A percentile compares a stretch with the other conserved stretches of the same genome.
Evolutionary conservation across 2,797 vertebrate genomes (phyloP).

Genomic region (Botia almorhae): DNA sequence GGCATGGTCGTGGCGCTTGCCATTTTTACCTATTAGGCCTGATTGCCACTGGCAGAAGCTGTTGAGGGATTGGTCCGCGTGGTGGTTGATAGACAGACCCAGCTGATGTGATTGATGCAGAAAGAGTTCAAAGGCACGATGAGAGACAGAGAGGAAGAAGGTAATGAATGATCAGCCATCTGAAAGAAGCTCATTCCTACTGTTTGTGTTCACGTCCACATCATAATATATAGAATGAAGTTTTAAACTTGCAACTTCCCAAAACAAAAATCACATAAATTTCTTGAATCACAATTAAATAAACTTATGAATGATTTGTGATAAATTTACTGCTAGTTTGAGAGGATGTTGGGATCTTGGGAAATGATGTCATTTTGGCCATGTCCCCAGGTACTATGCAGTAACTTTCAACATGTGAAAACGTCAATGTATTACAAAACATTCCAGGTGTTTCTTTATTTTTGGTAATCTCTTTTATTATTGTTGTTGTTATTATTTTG

Average conservation of each 20-base stretch:
- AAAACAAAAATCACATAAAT: background rate
- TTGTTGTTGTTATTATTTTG: no score
- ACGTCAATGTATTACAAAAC: no score
- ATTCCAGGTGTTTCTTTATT: no score
- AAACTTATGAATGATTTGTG: no score
- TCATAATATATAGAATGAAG: background rate
- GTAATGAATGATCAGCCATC: constrained; percentile 9
- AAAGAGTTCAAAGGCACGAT: constrained; percentile 4
- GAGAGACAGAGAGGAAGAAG: constrained; percentile 3
- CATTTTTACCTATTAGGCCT: constrained; percentile 88
- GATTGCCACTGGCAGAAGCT: constrained; percentile 99
- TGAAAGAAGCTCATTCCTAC: background rate
- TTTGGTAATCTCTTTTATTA: no score
- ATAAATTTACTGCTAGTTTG: no score
- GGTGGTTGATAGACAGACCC: constrained; percentile 91
- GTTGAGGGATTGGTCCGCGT: constrained; percentile 95
- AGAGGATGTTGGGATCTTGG: no score
- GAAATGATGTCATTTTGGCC: no score
- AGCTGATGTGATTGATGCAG: constrained; percentile 71
- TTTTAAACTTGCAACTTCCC: background rate
- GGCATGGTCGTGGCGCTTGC: constrained; percentile 94
- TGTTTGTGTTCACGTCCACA: background rate
- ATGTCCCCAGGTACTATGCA: no score
- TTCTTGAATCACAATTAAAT: no score
- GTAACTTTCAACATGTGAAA: no score